phyloP scores from a whole-genome alignment of 2,113 vertebrate genomes.

The Charina bottae region DNA sequence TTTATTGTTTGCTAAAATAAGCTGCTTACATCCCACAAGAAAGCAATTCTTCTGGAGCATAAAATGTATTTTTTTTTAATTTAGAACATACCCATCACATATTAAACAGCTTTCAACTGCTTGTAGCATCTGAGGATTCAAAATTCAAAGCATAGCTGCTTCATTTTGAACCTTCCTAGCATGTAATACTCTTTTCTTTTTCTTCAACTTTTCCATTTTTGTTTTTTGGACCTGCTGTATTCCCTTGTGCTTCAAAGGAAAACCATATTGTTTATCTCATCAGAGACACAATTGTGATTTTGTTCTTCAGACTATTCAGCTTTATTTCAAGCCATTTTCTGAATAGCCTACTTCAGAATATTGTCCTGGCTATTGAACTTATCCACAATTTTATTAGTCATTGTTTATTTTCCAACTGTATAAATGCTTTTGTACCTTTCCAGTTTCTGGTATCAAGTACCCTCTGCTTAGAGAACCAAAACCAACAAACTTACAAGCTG shows the following conservation, averaged over 20 bases:
- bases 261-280: conserved; percentile 76
- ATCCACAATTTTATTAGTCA: conserved; percentile 56
- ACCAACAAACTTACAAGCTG: conserved; percentile 53
- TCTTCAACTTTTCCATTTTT: neutral
- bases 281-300: conserved; percentile 69
- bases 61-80: neutral
- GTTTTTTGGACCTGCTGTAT: conserved; percentile 58
- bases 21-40: too few species aligned
- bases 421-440: conserved; percentile 63
- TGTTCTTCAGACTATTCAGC: conserved; percentile 69
- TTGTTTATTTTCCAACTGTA: conserved; percentile 56
- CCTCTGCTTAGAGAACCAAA: conserved; percentile 57
- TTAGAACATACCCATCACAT: neutral
- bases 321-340: conserved; percentile 75
- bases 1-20: too few species aligned
- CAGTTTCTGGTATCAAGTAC: conserved; percentile 58
- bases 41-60: too few species aligned
- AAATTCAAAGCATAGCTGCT: conserved; percentile 39
- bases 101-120: conserved; percentile 6
- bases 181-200: neutral
- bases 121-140: conserved; percentile 35
- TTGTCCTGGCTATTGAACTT: conserved; percentile 57
- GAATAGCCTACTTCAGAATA: conserved; percentile 69
- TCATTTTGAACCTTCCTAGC: conserved; percentile 52
- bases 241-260: conserved; percentile 56